Base-by-base conservation (phyloP, 2,797 vertebrate species). In the Poecilia velifera region DNA sequence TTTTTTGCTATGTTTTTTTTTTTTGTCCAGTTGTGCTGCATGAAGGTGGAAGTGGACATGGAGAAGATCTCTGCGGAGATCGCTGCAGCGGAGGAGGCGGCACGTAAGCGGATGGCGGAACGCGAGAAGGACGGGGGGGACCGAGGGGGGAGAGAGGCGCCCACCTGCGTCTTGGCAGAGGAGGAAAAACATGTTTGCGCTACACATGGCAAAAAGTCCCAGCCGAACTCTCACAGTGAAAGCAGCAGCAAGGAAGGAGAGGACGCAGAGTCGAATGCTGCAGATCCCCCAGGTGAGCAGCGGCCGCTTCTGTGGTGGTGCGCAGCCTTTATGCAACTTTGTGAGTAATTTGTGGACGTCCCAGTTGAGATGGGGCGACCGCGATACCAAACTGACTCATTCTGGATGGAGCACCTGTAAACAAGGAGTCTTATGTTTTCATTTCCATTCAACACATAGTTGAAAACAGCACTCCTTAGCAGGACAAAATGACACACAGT, bases 11-110 rank as follows among this genome's bases (percentile, higher is more conserved):
- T n/a, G n/a, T n/a, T n/a, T n/a, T 14, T 12, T 45, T 16, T 47
- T 22, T 64, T 45, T 34, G 62, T 83, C 31, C 3, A 99, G 98
- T 92, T 99, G 78, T 99, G 98, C 83, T 95, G 97, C 78, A 94
- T 98, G 95, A 99, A 99, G 91, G 98, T 99, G 79, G 98, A 99
- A 91, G 98, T 99, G 89, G 98, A 99, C 87, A 99, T 99, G 98
- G 98, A 99, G 91, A 99, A 99, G 93, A 97, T 99, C 43, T 98
- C 98, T 3, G 96, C 98, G 13, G 98, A 99, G 90, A 98, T 99
- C 12, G 95, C 97, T 6, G 98, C 98, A 31, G 98, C 98, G 0
- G 98, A 99, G 87, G 98, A 99, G 18, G 97, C 96, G 74, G 97
- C 97, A 18, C 97, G 97, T 70, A 97, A 97, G 84, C 95, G 97